These are phyloP conservation scores for Nomada lathburiana DNA, from an alignment of 2,888 invertebrate species.

Conservation along the genomic window DNA sequence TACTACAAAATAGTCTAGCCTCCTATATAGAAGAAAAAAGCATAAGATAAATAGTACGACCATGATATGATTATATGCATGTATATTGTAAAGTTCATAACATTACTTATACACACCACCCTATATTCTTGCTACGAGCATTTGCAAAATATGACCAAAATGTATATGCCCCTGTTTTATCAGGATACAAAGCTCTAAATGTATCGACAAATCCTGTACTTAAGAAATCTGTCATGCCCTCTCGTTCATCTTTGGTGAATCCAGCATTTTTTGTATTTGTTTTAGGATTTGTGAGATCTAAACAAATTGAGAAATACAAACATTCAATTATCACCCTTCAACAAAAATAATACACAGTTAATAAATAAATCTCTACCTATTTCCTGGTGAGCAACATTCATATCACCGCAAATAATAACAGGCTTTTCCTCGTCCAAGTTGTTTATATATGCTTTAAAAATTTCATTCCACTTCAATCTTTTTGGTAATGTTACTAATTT, in stretches of 20 bases:
- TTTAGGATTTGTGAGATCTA: slow-evolving; percentile 97
- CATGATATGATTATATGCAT: background rate
- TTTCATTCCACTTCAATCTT: slow-evolving; percentile 95
- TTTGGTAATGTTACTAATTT: slow-evolving; percentile 94
- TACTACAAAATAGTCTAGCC: slow-evolving; percentile 97
- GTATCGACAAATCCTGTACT: slow-evolving; percentile 94
- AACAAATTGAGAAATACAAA: slow-evolving; percentile 14
- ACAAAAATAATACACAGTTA: background rate
- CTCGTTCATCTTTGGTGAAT: slow-evolving; percentile 97
- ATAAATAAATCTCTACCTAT: slow-evolving; percentile 88
- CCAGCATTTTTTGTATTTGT: slow-evolving; percentile 96
- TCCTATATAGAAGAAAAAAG: slow-evolving; percentile 86
- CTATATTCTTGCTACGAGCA: slow-evolving; percentile 94
- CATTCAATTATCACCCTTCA: slow-evolving; percentile 9
- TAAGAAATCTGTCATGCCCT: slow-evolving; percentile 94
- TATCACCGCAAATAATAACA: slow-evolving; percentile 97
- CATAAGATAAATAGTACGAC: background rate
- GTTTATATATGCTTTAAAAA: slow-evolving; percentile 91
- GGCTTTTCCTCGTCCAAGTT: slow-evolving; percentile 95
- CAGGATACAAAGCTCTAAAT: slow-evolving; percentile 94
- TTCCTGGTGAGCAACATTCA: slow-evolving; percentile 98
- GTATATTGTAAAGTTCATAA: background rate
- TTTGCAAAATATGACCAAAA: slow-evolving; percentile 98
- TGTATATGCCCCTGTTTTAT: slow-evolving; percentile 92
- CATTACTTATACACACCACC: slow-evolving; percentile 89